These are phyloP conservation scores for Archips crataeganus DNA, from an alignment of 2,888 invertebrate genomes.

Conservation along the genomic window DNA sequence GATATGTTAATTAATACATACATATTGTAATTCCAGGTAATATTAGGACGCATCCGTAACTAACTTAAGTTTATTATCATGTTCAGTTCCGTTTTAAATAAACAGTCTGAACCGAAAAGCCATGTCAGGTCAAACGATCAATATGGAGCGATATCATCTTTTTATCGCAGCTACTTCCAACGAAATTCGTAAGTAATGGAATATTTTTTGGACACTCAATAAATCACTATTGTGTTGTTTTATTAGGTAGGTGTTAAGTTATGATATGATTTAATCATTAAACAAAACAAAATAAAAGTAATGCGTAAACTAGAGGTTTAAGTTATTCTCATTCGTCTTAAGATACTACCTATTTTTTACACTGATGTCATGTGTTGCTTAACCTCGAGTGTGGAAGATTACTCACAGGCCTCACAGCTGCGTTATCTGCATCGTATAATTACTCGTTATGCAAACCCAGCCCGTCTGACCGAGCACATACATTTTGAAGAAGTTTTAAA, in stretches of 20 bases:
- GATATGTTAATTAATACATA: not conserved
- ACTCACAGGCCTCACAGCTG: conserved; percentile 51
- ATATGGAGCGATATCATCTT: conserved; percentile 42
- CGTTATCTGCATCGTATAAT: conserved; percentile 43
- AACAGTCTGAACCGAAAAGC: conserved; percentile 10
- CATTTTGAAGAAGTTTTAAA: conserved; percentile 25
- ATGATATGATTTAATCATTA: not conserved
- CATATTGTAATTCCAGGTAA: not conserved
- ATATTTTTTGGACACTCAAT: conserved; percentile 1
- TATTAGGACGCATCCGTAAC: not conserved
- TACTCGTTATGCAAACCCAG: conserved; percentile 60
- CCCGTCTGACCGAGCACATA: conserved; percentile 29
- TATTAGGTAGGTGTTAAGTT: not conserved
- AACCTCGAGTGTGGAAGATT: conserved; percentile 53
- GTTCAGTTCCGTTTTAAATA: conserved; percentile 14
- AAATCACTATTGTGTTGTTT: not conserved
- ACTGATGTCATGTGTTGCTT: conserved; percentile 42
- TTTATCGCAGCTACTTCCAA: conserved; percentile 20
- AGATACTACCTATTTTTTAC: conserved; percentile 16
- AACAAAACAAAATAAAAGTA: too few relatives aligned
- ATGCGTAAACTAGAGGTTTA: too few relatives aligned
- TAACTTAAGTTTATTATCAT: not conserved
- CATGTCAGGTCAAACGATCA: conserved; percentile 50
- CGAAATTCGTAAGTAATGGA: conserved; percentile 9
- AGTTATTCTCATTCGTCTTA: not conserved